Evolutionary conservation across 2,888 invertebrate species (phyloP).

Genomic region (Scaptodrosophila latifasciaeformis): DNA sequence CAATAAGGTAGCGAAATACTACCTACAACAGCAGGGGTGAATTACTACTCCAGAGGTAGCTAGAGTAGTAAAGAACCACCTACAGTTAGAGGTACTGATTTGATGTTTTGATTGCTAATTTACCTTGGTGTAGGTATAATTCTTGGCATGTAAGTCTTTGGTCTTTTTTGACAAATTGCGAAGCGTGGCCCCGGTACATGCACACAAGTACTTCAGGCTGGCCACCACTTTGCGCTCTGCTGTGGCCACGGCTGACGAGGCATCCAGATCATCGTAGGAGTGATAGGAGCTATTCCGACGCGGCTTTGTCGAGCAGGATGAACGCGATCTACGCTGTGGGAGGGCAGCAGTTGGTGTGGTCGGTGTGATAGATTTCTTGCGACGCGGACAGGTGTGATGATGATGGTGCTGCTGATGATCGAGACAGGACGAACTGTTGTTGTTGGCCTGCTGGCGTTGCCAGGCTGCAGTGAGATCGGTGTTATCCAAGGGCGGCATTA

Average conservation of each 20-base stretch:
- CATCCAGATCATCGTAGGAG: slow-evolving; percentile 67
- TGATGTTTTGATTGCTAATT: no score
- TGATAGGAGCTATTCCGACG: slow-evolving; percentile 69
- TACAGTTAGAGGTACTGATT: no score
- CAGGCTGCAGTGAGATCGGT: slow-evolving; percentile 55
- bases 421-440: slow-evolving; percentile 37
- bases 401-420: slow-evolving; percentile 52
- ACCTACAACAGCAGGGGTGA: no score
- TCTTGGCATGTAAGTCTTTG: slow-evolving; percentile 70
- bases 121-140: slow-evolving; percentile 82
- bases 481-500: slow-evolving; percentile 72
- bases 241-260: slow-evolving; percentile 47
- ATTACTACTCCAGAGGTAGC: no score
- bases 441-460: slow-evolving; percentile 54
- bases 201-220: slow-evolving; percentile 71
- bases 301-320: slow-evolving; percentile 55
- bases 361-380: slow-evolving; percentile 32
- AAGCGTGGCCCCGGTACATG: slow-evolving; percentile 71
- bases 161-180: slow-evolving; percentile 68
- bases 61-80: no score
- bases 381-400: slow-evolving; percentile 56
- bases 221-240: slow-evolving; percentile 63
- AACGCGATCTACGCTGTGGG: slow-evolving; percentile 50
- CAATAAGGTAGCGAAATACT: no score
- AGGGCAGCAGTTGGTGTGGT: slow-evolving; percentile 19